A percentile compares a stretch with the other conserved stretches of the same genome.
Conservation (phyloP, 64 coral and sea anemone genomes). For the Porites australiensis region DNA sequence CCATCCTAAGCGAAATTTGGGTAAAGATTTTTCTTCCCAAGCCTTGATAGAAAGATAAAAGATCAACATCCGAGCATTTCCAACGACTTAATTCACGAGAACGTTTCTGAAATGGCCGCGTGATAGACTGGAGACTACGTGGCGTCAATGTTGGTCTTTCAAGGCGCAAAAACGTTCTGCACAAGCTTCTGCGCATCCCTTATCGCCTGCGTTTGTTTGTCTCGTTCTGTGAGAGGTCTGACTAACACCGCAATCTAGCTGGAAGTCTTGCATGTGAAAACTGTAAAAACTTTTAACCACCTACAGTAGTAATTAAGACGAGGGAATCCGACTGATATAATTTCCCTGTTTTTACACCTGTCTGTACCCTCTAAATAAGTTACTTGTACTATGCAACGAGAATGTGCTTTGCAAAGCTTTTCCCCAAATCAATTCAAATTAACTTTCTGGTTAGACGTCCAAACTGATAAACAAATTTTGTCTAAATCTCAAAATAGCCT, state of each 20-base stretch:
- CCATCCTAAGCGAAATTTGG: too few species aligned
- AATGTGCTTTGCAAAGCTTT: slow-evolving; percentile 6
- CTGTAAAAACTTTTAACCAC: slow-evolving; percentile 4
- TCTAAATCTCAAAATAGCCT: slow-evolving; percentile 9
- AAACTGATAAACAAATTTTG: background rate
- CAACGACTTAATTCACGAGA: too few species aligned
- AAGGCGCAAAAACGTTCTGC: too few species aligned
- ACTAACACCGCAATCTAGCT: background rate
- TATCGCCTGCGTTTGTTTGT: too few species aligned
- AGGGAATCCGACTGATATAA: background rate
- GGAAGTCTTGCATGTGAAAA: background rate
- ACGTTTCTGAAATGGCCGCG: too few species aligned
- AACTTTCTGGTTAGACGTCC: background rate
- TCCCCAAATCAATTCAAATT: slow-evolving; percentile 3
- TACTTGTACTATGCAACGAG: background rate
- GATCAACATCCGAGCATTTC: too few species aligned
- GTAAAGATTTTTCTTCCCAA: too few species aligned
- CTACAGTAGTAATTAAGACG: background rate
- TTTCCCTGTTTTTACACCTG: background rate
- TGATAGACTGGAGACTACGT: too few species aligned
- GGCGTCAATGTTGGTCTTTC: too few species aligned
- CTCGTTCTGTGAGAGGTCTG: too few species aligned
- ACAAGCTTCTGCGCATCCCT: too few species aligned
- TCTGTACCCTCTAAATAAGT: background rate
- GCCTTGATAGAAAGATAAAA: too few species aligned